Conservation (phyloP, 2,888 invertebrate genomes). For the Alcis repandata region DNA sequence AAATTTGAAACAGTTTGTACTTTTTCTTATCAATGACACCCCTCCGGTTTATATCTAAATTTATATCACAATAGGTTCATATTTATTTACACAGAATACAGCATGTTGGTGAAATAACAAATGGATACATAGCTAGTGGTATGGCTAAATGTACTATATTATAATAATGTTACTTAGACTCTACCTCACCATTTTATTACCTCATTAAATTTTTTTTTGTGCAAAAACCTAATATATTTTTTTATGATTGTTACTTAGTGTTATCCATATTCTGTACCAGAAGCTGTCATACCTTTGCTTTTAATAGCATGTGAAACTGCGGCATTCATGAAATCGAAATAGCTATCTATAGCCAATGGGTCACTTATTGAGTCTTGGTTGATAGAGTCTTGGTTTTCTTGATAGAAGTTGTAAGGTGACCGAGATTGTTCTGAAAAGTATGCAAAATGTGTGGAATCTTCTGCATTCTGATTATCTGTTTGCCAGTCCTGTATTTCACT, state of each 20-base stretch:
- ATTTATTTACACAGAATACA: conserved; percentile 22
- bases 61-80: conserved; percentile 35
- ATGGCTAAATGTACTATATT: conserved; percentile 28
- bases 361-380: conserved; percentile 56
- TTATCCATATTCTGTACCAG: conserved; percentile 80
- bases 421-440: conserved; percentile 23
- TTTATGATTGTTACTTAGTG: conserved; percentile 13
- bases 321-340: conserved; percentile 88
- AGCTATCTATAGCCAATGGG: conserved; percentile 58
- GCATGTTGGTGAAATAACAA: conserved; percentile 12
- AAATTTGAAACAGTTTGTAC: conserved; percentile 64
- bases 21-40: conserved; percentile 41
- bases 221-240: conserved; percentile 9
- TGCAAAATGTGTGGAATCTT: conserved; percentile 50
- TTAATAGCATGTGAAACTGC: conserved; percentile 92
- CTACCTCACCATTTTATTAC: conserved; percentile 6
- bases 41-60: conserved; percentile 22
- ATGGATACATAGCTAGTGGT: conserved; percentile 24
- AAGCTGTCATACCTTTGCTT: conserved; percentile 89
- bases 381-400: conserved; percentile 58
- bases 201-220: conserved; percentile 23
- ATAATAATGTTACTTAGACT: conserved; percentile 1
- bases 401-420: conserved; percentile 45
- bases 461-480: conserved; percentile 22
- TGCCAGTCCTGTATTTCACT: conserved; percentile 21